These are phyloP conservation scores for Chaetoderma sp. DNA, from an alignment of 2,888 invertebrate genomes.

Conservation along the genomic window DNA sequence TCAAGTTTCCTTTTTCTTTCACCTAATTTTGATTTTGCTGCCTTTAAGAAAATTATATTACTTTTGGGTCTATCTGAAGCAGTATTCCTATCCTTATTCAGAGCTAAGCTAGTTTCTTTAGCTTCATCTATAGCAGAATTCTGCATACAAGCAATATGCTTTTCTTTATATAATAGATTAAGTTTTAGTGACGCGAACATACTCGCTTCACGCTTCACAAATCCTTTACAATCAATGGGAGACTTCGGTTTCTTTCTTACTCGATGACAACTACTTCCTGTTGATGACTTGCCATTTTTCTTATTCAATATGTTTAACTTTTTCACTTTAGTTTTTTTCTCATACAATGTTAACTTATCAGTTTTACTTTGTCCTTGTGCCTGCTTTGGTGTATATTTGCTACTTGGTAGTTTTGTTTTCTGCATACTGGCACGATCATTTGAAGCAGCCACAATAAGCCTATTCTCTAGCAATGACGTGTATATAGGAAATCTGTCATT, in stretches of 20 bases:
- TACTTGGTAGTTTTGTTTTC: too few species aligned
- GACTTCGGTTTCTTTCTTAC: background rate
- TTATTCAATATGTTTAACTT: background rate
- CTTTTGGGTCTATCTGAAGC: background rate
- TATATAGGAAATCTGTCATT: constrained; percentile 46
- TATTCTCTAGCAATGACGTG: constrained; percentile 1
- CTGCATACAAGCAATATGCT: background rate
- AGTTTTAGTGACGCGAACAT: constrained; percentile 55
- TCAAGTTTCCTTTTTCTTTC: background rate
- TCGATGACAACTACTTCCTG: too few species aligned
- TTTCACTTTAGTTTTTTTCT: background rate
- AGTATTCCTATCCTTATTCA: background rate
- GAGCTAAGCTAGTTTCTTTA: background rate
- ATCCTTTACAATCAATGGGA: too few species aligned
- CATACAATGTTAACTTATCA: background rate
- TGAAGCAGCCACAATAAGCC: background rate
- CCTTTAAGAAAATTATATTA: background rate
- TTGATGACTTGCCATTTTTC: too few species aligned
- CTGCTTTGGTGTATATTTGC: too few species aligned
- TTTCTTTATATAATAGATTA: constrained; percentile 31
- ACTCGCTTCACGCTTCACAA: constrained; percentile 57
- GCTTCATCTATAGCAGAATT: background rate
- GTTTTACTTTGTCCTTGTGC: background rate
- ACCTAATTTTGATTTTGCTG: background rate
- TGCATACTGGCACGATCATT: background rate